phyloP scores from a whole-genome alignment of 1,140 invertebrate species.

The Onthophagus taurus region DNA sequence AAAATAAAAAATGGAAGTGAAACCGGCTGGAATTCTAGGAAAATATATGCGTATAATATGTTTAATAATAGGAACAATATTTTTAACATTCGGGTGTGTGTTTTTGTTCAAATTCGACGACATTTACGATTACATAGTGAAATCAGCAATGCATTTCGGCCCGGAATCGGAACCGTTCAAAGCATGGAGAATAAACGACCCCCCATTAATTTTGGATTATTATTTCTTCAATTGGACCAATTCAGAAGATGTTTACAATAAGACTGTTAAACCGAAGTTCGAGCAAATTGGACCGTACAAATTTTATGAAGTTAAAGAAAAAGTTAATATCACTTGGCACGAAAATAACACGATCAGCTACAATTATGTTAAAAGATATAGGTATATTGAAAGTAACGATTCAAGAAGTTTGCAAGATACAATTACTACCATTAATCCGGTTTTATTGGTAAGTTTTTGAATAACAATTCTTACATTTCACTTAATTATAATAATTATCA shows the following conservation, averaged over 20 bases:
- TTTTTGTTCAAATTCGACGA: constrained; percentile 4
- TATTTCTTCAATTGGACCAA: constrained; percentile 81
- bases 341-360: constrained; percentile 26
- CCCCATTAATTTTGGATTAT: constrained; percentile 44
- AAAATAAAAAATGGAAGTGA: constrained; percentile 7
- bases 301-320: constrained; percentile 56
- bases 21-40: not conserved
- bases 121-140: constrained; percentile 1
- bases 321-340: constrained; percentile 61
- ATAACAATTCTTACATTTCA: no score
- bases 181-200: constrained; percentile 30
- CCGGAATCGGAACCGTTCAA: constrained; percentile 21
- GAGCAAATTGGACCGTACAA: constrained; percentile 60
- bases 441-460: constrained; percentile 74
- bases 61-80: constrained; percentile 6
- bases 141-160: constrained; percentile 4
- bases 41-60: not conserved
- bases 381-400: constrained; percentile 29
- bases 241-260: constrained; percentile 43
- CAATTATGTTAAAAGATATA: constrained; percentile 4
- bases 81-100: constrained; percentile 4
- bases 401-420: constrained; percentile 56
- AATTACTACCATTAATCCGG: constrained; percentile 71
- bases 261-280: constrained; percentile 42
- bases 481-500: no score